Conservation (phyloP, 2,113 vertebrate genomes). For the Carassius carassius region DNA sequence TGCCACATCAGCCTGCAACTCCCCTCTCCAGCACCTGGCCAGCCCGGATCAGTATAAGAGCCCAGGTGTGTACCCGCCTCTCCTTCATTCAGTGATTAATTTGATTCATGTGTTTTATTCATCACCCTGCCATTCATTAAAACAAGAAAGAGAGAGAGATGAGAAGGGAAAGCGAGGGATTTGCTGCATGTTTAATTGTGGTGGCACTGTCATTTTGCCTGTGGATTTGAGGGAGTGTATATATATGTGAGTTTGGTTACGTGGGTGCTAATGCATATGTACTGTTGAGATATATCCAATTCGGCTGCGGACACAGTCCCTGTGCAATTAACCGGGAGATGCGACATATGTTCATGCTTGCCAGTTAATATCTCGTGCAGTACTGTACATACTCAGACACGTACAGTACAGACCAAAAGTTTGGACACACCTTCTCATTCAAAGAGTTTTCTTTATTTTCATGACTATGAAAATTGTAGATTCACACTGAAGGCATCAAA, state of each 20-base stretch:
- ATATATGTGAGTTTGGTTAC: too few species aligned
- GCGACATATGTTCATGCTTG: neutral
- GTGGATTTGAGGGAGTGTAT: too few species aligned
- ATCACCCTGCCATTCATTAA: slow-evolving; percentile 59
- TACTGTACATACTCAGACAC: neutral
- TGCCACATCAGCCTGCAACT: slow-evolving; percentile 75
- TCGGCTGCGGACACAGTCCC: neutral
- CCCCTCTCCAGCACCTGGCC: slow-evolving; percentile 67
- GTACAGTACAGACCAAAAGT: too few species aligned
- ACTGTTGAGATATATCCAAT: neutral
- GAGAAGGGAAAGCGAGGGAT: slow-evolving; percentile 5
- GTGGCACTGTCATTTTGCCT: too few species aligned
- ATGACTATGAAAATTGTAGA: too few species aligned
- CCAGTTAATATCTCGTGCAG: neutral
- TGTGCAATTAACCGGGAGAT: slow-evolving; percentile 8
- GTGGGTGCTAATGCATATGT: neutral
- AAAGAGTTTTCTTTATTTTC: too few species aligned
- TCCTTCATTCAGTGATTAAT: slow-evolving; percentile 62
- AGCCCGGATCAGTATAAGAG: slow-evolving; percentile 78
- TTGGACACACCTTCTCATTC: too few species aligned
- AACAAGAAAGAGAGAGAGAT: slow-evolving; percentile 11
- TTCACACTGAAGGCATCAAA: too few species aligned
- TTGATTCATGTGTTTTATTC: slow-evolving; percentile 57
- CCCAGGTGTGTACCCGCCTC: slow-evolving; percentile 76
- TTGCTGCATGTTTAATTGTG: slow-evolving; percentile 60